These are phyloP conservation scores for Strongylocentrotus purpuratus DNA, from an alignment of 35 echinoderm and acorn worm genomes.

Conservation along the genomic window DNA sequence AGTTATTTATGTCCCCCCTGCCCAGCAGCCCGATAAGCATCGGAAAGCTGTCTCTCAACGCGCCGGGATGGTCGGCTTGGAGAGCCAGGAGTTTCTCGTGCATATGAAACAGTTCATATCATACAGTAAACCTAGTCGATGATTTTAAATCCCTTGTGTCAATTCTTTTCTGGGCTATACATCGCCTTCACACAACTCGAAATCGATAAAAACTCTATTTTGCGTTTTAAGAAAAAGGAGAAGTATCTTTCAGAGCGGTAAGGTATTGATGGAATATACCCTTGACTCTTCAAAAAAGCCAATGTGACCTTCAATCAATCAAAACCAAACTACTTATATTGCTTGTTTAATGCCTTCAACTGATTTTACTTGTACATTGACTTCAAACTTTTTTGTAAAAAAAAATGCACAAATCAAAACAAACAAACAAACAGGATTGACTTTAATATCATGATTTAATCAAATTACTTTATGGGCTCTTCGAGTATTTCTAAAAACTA, in stretches of 20 bases:
- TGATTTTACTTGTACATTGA: too few species aligned
- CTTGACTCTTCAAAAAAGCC: too few species aligned
- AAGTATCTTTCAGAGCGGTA: background rate
- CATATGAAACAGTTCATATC: constrained; percentile 10
- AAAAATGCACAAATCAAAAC: too few species aligned
- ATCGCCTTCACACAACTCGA: background rate
- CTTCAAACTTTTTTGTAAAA: too few species aligned
- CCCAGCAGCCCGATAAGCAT: background rate
- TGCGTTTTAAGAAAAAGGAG: background rate
- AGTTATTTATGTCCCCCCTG: background rate
- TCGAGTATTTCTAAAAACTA: too few species aligned
- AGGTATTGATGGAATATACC: background rate
- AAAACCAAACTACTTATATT: too few species aligned
- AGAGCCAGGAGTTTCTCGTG: background rate
- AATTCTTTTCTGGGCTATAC: background rate
- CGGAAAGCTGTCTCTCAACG: background rate
- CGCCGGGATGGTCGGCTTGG: background rate
- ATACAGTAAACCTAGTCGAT: background rate
- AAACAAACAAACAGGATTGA: too few species aligned
- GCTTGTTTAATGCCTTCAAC: too few species aligned
- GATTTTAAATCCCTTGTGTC: background rate
- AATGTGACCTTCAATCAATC: too few species aligned
- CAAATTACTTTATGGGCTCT: too few species aligned
- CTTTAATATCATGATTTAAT: too few species aligned
- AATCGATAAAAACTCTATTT: background rate